Evolutionary conservation across 2,797 vertebrate species (phyloP).

Genomic region (Gymnodraco acuticeps): DNA sequence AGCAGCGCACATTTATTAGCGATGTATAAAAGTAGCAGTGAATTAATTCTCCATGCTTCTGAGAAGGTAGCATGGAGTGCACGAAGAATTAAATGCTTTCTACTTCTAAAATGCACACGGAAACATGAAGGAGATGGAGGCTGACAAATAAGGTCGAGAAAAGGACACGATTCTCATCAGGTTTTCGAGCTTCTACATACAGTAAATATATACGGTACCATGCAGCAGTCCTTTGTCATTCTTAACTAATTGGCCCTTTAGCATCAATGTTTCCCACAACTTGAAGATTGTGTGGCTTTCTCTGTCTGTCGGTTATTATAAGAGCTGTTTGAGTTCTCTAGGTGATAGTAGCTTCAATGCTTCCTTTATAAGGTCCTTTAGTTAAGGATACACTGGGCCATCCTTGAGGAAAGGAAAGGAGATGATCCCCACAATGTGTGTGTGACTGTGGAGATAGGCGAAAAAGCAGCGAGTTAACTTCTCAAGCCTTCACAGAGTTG

Average conservation of each 20-base stretch:
- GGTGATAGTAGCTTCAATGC: no score
- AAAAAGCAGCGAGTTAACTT: no score
- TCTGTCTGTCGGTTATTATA: no score
- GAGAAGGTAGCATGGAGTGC: slow-evolving; percentile 71
- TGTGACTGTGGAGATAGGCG: no score
- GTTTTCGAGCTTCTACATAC: background rate
- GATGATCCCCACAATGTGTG: no score
- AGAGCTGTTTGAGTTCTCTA: no score
- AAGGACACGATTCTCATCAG: background rate
- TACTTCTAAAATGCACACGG: slow-evolving; percentile 4
- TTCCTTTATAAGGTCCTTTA: no score
- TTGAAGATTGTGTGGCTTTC: no score
- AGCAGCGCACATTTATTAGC: slow-evolving; percentile 81
- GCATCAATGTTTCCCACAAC: slow-evolving; percentile 3
- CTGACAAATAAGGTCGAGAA: background rate
- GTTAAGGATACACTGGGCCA: no score
- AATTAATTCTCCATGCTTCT: slow-evolving; percentile 79
- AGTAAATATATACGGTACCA: background rate
- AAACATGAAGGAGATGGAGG: background rate
- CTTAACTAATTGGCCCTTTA: no score
- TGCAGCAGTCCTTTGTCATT: background rate
- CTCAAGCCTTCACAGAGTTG: background rate
- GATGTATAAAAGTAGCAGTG: slow-evolving; percentile 80
- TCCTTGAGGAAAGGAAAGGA: no score
- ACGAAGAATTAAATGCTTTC: slow-evolving; percentile 59